These are phyloP conservation scores for Callinectes sapidus DNA, from an alignment of 2,888 invertebrate species.

Conservation along the genomic window DNA sequence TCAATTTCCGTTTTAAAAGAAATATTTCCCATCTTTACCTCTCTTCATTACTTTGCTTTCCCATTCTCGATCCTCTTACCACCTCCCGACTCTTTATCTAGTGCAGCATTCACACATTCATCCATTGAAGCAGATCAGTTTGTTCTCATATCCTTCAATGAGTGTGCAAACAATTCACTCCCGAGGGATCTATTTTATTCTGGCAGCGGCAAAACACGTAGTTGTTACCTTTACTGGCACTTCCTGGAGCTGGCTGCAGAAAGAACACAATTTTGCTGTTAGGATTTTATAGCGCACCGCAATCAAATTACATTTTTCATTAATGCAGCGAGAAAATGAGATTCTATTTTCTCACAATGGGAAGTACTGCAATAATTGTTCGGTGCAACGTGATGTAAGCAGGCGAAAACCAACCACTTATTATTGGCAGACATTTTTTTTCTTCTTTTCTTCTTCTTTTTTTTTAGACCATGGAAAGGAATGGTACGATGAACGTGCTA, in stretches of 20 bases:
- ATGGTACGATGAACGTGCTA: not conserved
- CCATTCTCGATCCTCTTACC: not conserved
- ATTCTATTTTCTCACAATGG: not conserved
- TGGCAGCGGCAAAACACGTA: not conserved
- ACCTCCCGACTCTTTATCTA: not conserved
- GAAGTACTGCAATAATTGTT: not conserved
- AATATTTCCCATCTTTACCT: not conserved
- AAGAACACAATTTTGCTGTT: not conserved
- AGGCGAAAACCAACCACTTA: not conserved
- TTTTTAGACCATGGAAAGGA: not conserved
- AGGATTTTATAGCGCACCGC: not conserved
- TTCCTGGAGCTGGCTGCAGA: not conserved
- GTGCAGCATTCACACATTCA: not conserved
- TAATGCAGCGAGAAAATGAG: not conserved
- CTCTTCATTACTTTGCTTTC: not conserved
- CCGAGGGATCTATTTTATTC: not conserved
- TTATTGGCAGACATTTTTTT: not conserved
- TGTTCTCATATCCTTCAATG: not conserved
- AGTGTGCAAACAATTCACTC: not conserved
- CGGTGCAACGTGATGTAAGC: not conserved
- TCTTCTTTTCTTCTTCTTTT: too few relatives aligned
- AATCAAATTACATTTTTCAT: constrained; percentile 9
- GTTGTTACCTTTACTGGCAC: not conserved
- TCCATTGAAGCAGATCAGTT: not conserved
- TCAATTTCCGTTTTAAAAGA: not conserved